phyloP scores from a whole-genome alignment of 2,888 invertebrate genomes.

The Eilema griseolum region DNA sequence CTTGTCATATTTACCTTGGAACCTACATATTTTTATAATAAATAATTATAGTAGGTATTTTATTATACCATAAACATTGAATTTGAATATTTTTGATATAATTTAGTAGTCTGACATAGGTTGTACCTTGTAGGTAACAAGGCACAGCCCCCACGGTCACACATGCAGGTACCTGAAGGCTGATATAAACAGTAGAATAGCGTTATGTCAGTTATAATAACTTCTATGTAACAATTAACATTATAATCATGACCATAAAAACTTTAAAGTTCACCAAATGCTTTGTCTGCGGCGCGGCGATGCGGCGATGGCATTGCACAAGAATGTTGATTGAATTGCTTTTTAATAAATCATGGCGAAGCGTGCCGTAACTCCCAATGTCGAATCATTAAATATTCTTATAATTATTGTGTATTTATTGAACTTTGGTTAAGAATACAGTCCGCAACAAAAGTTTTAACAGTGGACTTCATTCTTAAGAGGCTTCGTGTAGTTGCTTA shows the following conservation, averaged over 20 bases:
- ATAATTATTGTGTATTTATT: slow-evolving; percentile 4
- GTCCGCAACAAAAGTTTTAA: background rate
- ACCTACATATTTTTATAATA: background rate
- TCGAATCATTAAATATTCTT: background rate
- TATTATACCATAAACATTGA: background rate
- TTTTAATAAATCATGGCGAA: background rate
- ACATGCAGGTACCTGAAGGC: no score
- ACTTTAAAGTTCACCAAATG: background rate
- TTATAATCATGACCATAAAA: background rate
- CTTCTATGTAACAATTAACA: background rate
- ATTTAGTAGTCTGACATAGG: background rate
- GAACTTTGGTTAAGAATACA: background rate
- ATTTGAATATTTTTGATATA: background rate
- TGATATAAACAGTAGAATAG: no score
- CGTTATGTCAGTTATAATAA: background rate
- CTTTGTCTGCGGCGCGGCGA: background rate
- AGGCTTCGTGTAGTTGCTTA: background rate
- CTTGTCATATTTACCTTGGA: background rate
- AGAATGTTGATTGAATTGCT: slow-evolving; percentile 10
- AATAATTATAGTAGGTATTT: background rate
- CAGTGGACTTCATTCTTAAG: background rate
- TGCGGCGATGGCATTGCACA: background rate
- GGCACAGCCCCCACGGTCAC: background rate
- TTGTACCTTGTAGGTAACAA: no score
- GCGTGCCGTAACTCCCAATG: slow-evolving; percentile 2